A percentile compares a stretch with the other conserved stretches of the same genome.
These are phyloP conservation scores for Antrozous pallidus DNA, from an alignment of 2,797 vertebrate species.

Conservation along the genomic window DNA sequence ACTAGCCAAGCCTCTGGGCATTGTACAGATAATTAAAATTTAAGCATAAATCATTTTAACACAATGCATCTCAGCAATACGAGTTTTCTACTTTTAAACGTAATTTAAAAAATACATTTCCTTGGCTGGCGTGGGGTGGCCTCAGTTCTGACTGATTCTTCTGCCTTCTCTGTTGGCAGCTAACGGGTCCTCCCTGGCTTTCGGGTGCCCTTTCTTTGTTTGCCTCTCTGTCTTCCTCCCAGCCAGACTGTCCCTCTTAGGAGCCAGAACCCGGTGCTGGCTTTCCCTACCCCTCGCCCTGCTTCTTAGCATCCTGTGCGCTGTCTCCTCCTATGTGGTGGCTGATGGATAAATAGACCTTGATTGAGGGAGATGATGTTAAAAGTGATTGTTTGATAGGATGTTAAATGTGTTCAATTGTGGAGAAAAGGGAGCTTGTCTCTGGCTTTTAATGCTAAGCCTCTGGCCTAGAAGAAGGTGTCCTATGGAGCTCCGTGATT, in stretches of 20 bases:
- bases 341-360: neutral
- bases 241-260: neutral
- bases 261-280: neutral
- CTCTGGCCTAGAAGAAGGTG: neutral
- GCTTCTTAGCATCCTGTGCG: neutral
- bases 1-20: neutral
- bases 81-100: conserved; percentile 29
- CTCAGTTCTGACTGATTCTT: neutral
- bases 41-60: conserved; percentile 42
- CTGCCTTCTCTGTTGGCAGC: neutral
- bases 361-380: neutral
- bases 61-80: neutral
- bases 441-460: conserved; percentile 14
- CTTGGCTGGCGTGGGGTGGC: neutral
- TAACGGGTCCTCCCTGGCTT: neutral
- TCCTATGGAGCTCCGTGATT: neutral
- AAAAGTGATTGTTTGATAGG: neutral
- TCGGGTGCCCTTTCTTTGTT: neutral
- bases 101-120: conserved; percentile 31
- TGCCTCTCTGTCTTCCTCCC: neutral
- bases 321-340: neutral
- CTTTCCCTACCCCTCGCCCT: neutral
- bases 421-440: neutral
- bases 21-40: neutral
- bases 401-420: neutral